phyloP scores from a whole-genome alignment of 2,113 vertebrate genomes.

The Lepus timidus region DNA sequence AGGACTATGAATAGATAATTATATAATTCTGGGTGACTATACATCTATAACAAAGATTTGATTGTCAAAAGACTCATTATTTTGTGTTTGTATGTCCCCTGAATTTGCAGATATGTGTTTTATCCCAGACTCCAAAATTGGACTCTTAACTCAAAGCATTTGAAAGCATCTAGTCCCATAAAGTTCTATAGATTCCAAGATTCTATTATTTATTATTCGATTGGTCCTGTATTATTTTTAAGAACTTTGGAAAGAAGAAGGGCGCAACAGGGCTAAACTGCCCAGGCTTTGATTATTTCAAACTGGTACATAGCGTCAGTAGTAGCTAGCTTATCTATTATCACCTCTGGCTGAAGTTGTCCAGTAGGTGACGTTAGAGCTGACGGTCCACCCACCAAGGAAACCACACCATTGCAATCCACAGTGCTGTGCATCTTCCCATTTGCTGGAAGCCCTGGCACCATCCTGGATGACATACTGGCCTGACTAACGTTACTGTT shows the following conservation, averaged over 20 bases:
- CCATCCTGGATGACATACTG: conserved; percentile 92
- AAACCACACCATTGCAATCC: conserved; percentile 97
- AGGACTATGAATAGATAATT: conserved; percentile 19
- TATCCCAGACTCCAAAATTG: conserved; percentile 36
- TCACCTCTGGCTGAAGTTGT: conserved; percentile 93
- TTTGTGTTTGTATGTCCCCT: conserved; percentile 4
- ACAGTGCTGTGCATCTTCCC: conserved; percentile 96
- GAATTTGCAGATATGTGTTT: conserved; percentile 23
- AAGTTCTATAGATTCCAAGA: not conserved
- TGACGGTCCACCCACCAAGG: conserved; percentile 92
- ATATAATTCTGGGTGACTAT: conserved; percentile 46
- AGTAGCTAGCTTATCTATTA: conserved; percentile 88
- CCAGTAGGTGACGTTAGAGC: conserved; percentile 92
- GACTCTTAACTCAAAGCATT: conserved; percentile 19
- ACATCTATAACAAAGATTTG: conserved; percentile 39
- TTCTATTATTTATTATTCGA: conserved; percentile 18
- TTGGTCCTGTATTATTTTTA: conserved; percentile 31
- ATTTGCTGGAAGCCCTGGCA: conserved; percentile 90
- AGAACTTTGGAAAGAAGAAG: conserved; percentile 52
- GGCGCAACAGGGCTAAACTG: conserved; percentile 32
- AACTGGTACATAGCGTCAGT: conserved; percentile 88
- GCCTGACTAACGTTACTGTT: conserved; percentile 94
- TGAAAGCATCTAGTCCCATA: conserved; percentile 2
- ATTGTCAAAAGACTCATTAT: conserved; percentile 39
- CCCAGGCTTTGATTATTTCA: conserved; percentile 67